phyloP scores from a whole-genome alignment of 2,113 vertebrate species.

The Gymnobelideus leadbeateri region DNA sequence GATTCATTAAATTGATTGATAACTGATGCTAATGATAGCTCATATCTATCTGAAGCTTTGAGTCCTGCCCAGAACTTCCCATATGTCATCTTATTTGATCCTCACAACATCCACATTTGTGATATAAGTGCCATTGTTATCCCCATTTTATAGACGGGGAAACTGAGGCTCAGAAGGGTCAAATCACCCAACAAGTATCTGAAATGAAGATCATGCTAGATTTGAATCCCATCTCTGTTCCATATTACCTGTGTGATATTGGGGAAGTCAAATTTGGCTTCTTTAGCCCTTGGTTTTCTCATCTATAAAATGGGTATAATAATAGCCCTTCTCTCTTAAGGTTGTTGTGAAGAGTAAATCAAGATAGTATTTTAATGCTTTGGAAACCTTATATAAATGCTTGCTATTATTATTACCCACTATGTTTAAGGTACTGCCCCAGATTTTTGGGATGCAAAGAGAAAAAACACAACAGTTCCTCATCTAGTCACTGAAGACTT shows the following conservation, averaged over 20 bases:
- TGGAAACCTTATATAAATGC: neutral
- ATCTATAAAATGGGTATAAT: neutral
- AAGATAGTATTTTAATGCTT: neutral
- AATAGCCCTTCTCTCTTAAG: neutral
- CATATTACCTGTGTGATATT: neutral
- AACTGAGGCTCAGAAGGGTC: neutral
- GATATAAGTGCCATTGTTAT: neutral
- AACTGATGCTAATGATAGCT: neutral
- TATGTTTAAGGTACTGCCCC: neutral
- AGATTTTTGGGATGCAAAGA: too few relatives aligned
- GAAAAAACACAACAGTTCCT: too few relatives aligned
- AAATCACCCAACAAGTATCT: neutral
- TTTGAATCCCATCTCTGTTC: neutral
- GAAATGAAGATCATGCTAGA: neutral
- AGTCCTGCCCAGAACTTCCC: neutral
- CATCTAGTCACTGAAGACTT: too few relatives aligned
- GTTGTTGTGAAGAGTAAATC: neutral
- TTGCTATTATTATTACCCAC: neutral
- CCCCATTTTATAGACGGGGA: neutral
- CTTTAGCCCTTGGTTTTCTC: neutral
- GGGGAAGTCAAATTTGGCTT: neutral
- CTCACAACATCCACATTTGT: neutral
- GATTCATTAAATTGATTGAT: too few relatives aligned
- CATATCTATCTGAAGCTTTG: neutral
- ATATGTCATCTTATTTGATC: neutral